These are phyloP conservation scores for Merops nubicus DNA, from an alignment of 2,113 vertebrate genomes.

Conservation along the genomic window DNA sequence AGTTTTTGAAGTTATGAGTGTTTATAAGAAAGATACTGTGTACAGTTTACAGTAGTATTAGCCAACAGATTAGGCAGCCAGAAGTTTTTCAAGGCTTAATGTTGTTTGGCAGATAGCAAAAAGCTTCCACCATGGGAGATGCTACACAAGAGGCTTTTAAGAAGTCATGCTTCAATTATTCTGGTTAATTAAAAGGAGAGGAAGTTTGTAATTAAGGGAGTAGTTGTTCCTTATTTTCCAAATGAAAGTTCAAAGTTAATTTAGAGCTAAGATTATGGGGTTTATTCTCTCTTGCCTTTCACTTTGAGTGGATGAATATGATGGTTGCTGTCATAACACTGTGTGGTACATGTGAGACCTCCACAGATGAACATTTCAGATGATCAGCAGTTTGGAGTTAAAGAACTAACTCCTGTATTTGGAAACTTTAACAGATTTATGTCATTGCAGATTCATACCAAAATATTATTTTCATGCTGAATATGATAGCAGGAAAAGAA, in stretches of 20 bases:
- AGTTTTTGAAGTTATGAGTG: not conserved
- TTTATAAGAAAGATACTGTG: not conserved
- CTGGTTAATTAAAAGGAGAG: conserved; percentile 41
- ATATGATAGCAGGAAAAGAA: not conserved
- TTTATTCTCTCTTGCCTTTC: not conserved
- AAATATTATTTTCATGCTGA: not conserved
- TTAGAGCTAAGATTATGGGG: not conserved
- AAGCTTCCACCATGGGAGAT: not conserved
- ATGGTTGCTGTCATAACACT: not conserved
- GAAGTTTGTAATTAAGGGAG: not conserved
- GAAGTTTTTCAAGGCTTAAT: not conserved
- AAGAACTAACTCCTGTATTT: not conserved
- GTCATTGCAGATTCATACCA: not conserved
- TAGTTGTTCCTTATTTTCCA: not conserved
- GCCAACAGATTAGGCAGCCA: not conserved
- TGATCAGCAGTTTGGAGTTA: not conserved
- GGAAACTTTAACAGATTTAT: not conserved
- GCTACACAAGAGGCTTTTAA: conserved; percentile 16
- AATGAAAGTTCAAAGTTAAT: not conserved
- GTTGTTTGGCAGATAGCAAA: not conserved
- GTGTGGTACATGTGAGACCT: not conserved
- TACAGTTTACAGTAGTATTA: not conserved
- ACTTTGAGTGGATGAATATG: not conserved
- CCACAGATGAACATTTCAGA: not conserved
- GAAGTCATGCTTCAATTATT: conserved; percentile 52